Evolutionary conservation across 2,113 vertebrate genomes (phyloP), one percentile per base, ranked within the genome.

Genomic region (Conger conger): DNA sequence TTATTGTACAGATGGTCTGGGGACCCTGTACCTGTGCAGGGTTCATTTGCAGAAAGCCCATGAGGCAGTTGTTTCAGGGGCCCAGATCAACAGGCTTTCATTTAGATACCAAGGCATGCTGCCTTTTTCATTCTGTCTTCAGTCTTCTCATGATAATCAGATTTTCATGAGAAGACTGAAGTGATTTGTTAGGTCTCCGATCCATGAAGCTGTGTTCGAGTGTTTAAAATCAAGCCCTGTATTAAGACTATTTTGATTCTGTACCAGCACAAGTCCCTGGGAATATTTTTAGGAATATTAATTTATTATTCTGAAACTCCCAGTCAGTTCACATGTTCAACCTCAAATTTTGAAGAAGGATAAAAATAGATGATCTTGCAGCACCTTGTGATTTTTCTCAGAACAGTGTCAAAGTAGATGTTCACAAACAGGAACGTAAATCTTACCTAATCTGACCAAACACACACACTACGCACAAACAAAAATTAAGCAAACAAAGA

Each of bases 301-400:
- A 9, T 50, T 7, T 13, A 50, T 50, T 50, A 50, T 50, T 50
- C 45, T 50, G 45, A 50, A 13, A 13, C 45, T 50, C 45, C 45
- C 45, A 50, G 11, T 27, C 57, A 63, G 57, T 6, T 63, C 3
- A 63, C 18, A 27, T 27, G 4, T 63, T 20, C 18, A 20, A 23
- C 18, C 57, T 27, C 57, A 63, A 63, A 63, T 63, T 27, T 63
- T 63, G 23, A 63, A 63, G 57, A 23, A 27, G 57, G 27, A 90
- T 92, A 84, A 84, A 88, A 89, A 87, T 37, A 54, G 88, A 87
- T 91, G 89, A 90, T 88, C 88, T 57, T 82, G 40, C 83, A 13
- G 85, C 42, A 85, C 60, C 23, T 30, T 36, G 38, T 63, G 2
- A 77, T 81, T 86, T 84, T 63, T 53, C 42, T 36, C 17, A 30